Conservation (phyloP, 2,113 vertebrate genomes). For the Gallinago paraguaiae region DNA sequence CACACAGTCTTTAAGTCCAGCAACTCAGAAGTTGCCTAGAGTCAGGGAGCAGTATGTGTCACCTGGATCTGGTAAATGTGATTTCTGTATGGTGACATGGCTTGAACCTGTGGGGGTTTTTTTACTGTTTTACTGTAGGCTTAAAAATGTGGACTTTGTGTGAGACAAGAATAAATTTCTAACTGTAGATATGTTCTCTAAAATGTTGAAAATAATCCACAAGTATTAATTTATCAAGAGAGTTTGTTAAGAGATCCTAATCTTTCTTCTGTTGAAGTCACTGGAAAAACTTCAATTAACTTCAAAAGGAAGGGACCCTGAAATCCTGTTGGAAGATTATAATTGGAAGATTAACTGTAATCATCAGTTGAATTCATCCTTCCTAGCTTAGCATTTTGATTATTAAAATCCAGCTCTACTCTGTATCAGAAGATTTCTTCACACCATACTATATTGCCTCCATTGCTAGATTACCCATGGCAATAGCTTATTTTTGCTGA, state of each 20-base stretch:
- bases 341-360: slow-evolving; percentile 49
- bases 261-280: slow-evolving; percentile 28
- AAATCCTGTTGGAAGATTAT: slow-evolving; percentile 53
- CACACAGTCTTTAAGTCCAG: neutral
- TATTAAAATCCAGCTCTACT: slow-evolving; percentile 40
- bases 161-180: neutral
- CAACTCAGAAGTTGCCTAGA: neutral
- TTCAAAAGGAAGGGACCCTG: slow-evolving; percentile 46
- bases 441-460: neutral
- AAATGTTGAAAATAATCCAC: slow-evolving; percentile 8
- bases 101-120: neutral
- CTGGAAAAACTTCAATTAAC: slow-evolving; percentile 50
- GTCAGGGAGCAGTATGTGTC: neutral
- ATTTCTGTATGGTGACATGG: neutral
- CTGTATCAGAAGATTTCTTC: slow-evolving; percentile 27
- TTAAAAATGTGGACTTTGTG: neutral
- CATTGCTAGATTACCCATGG: neutral
- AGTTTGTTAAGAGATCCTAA: neutral
- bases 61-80: neutral
- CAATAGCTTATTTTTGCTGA: neutral
- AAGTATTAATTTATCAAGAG: slow-evolving; percentile 10
- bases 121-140: neutral
- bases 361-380: slow-evolving; percentile 24
- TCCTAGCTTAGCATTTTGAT: slow-evolving; percentile 55
- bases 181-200: neutral